A percentile compares a stretch with the other conserved stretches of the same genome.
Evolutionary conservation across 1,140 invertebrate species (phyloP).

Genomic region (Aplysia californica): DNA sequence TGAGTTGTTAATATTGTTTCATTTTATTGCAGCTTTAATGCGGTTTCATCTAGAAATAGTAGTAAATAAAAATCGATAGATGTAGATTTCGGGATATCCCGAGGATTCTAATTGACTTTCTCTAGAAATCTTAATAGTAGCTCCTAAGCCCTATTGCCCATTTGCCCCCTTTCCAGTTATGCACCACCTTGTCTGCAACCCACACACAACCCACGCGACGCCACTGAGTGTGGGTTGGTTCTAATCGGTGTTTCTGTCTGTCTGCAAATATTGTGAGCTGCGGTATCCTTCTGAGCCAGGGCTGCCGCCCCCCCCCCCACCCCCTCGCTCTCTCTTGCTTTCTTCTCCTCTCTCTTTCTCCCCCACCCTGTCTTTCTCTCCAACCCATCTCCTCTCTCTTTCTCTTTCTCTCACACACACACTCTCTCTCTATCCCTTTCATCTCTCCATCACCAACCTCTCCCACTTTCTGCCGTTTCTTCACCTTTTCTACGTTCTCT

Average conservation of each 20-base stretch:
- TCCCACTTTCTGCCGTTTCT: neutral
- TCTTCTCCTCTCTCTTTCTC: constrained; percentile 15
- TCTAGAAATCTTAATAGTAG: no score
- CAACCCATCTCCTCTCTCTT: neutral
- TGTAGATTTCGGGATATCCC: no score
- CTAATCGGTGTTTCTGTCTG: neutral
- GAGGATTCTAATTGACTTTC: no score
- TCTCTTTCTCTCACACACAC: neutral
- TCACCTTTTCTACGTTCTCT: neutral
- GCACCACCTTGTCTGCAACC: neutral
- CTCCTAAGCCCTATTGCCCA: no score
- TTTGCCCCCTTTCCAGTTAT: no score
- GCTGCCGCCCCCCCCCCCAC: neutral
- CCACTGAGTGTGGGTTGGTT: neutral
- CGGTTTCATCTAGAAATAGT: no score
- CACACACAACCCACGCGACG: neutral
- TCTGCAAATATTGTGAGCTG: neutral
- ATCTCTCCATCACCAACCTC: neutral
- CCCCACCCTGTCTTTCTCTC: constrained; percentile 16
- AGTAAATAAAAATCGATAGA: no score
- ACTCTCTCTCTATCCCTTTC: neutral
- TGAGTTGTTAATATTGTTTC: no score
- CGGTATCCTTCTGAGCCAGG: neutral
- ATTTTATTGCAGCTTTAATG: no score
- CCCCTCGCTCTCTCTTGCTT: neutral